These are phyloP conservation scores for Lophius piscatorius DNA, from an alignment of 2,113 vertebrate genomes.

Conservation along the genomic window DNA sequence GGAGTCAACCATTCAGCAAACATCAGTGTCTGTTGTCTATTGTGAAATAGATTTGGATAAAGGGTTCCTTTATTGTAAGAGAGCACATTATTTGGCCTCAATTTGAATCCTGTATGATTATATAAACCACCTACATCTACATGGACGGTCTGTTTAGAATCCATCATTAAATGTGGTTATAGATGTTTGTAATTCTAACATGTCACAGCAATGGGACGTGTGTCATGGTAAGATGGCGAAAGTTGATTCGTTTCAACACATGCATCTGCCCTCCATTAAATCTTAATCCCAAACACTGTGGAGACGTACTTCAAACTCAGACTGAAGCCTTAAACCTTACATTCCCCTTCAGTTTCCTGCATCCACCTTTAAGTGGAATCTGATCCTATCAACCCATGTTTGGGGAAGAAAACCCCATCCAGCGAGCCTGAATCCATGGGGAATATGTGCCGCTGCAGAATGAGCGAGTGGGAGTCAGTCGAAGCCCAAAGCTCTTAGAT, in stretches of 20 bases:
- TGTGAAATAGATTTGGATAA: conserved; percentile 26
- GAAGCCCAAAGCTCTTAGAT: conserved; percentile 58
- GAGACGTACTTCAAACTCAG: conserved; percentile 1
- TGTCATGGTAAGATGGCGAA: conserved; percentile 45
- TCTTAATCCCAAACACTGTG: conserved; percentile 20
- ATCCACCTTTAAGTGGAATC: background rate
- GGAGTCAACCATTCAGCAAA: conserved; percentile 38
- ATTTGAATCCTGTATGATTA: conserved; percentile 16
- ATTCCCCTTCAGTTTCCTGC: background rate
- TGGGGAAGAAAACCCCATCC: conserved; percentile 35
- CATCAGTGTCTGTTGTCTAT: conserved; percentile 49
- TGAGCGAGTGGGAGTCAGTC: conserved; percentile 62
- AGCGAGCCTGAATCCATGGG: conserved; percentile 27
- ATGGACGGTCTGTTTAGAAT: conserved; percentile 41
- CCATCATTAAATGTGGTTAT: conserved; percentile 47
- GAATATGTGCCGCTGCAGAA: conserved; percentile 37
- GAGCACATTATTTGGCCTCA: no score
- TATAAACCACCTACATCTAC: conserved; percentile 46
- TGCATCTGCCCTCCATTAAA: conserved; percentile 33
- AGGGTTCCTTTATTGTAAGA: conserved; percentile 18
- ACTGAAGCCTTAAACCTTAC: background rate
- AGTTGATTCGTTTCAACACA: conserved; percentile 29
- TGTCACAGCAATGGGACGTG: conserved; percentile 67
- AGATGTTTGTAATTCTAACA: conserved; percentile 57
- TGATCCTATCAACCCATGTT: conserved; percentile 12